These are phyloP conservation scores for Hippopotamus amphibius DNA, from an alignment of 2,113 vertebrate species.

Conservation along the genomic window DNA sequence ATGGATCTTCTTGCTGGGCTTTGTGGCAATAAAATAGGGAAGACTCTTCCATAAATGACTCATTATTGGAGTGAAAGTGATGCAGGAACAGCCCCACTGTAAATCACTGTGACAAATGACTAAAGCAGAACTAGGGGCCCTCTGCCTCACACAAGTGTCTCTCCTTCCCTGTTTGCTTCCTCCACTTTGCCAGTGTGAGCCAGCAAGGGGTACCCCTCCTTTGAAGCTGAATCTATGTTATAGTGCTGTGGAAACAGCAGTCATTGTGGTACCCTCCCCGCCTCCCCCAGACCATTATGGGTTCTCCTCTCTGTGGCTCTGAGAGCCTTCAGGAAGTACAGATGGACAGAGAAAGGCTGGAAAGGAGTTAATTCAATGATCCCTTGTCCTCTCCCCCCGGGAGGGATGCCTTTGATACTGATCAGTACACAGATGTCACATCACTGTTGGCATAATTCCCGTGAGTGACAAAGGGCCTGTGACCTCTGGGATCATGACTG, in stretches of 20 bases:
- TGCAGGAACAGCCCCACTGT: background rate
- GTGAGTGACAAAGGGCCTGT: slow-evolving; percentile 44
- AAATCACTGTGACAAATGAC: slow-evolving; percentile 23
- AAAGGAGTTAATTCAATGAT: background rate
- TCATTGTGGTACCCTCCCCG: background rate
- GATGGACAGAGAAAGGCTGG: slow-evolving; percentile 12
- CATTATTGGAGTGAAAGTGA: slow-evolving; percentile 6
- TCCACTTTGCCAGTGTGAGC: background rate
- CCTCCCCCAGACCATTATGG: background rate
- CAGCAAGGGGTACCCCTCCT: slow-evolving; percentile 31
- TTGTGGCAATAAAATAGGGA: background rate
- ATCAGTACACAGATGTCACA: slow-evolving; percentile 29
- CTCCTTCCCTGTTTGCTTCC: background rate
- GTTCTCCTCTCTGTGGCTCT: slow-evolving; percentile 29
- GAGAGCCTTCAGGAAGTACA: slow-evolving; percentile 12
- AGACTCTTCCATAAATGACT: slow-evolving; percentile 25
- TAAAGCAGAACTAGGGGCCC: background rate
- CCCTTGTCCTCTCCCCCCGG: background rate
- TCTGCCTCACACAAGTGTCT: background rate
- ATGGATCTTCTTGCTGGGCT: background rate
- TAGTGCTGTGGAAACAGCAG: background rate
- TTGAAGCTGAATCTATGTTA: slow-evolving; percentile 32
- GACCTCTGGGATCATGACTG: background rate
- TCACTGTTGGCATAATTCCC: background rate
- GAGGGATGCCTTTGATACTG: background rate